A percentile compares a stretch with the other conserved stretches of the same genome.
Evolutionary conservation across 2,888 invertebrate species (phyloP).

Genomic region (Thysanoteuthis rhombus): DNA sequence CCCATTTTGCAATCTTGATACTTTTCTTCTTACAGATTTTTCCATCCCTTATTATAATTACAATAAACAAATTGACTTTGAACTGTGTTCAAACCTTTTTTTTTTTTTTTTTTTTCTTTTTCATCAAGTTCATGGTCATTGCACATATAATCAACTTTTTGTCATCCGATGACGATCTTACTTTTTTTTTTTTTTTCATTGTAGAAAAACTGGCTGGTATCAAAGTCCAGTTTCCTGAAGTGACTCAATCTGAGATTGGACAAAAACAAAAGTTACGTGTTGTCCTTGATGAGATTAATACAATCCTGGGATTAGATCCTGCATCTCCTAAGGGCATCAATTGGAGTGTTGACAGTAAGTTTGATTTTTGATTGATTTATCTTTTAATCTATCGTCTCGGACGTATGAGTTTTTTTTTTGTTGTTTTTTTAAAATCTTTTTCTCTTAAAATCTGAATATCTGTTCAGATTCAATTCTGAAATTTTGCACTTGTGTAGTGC

Average conservation of each 20-base stretch:
- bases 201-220: conserved; percentile 83
- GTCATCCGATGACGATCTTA: neutral
- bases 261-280: conserved; percentile 93
- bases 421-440: no score
- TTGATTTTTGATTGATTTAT: neutral
- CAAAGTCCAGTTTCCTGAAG: conserved; percentile 95
- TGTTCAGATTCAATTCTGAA: no score
- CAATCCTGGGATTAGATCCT: conserved; percentile 72
- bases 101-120: no score
- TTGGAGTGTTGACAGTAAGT: conserved; percentile 88
- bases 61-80: no score
- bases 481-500: no score
- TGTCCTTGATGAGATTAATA: conserved; percentile 88
- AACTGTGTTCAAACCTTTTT: no score
- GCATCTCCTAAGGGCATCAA: conserved; percentile 79
- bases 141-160: neutral
- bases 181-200: conserved; percentile 32
- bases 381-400: neutral
- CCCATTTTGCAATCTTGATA: no score
- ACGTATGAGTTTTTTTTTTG: neutral
- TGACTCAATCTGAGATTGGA: conserved; percentile 88
- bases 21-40: no score
- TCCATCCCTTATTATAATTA: no score
- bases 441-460: no score
- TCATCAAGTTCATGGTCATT: no score